phyloP scores from a whole-genome alignment of 2,888 invertebrate species.

The Rhogogaster chlorosoma region DNA sequence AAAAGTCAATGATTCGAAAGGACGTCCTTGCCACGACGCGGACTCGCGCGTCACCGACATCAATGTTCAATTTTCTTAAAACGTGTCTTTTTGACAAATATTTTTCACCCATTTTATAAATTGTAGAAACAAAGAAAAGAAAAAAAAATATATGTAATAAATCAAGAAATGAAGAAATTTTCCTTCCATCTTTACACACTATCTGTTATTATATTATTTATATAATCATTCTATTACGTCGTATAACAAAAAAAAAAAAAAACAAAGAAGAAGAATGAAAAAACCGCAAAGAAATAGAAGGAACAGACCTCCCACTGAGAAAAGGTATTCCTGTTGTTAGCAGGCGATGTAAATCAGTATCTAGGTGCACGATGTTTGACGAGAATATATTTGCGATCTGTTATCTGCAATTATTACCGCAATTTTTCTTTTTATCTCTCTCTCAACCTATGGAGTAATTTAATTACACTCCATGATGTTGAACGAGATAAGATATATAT shows the following conservation, averaged over 20 bases:
- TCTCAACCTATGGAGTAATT: neutral
- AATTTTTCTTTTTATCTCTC: neutral
- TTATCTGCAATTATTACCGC: neutral
- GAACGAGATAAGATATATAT: neutral
- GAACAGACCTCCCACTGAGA: too few relatives aligned
- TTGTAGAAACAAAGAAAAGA: neutral
- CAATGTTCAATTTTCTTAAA: neutral
- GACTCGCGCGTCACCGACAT: neutral
- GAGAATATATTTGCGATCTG: neutral
- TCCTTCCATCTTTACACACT: too few relatives aligned
- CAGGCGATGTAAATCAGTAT: neutral
- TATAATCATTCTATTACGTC: too few relatives aligned
- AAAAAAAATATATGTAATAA: neutral
- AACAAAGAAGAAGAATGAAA: too few relatives aligned
- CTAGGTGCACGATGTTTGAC: neutral
- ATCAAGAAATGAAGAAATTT: too few relatives aligned
- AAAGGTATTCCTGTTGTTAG: too few relatives aligned
- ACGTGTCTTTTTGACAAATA: neutral
- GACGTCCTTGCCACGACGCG: constrained; percentile 14
- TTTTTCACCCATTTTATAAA: neutral
- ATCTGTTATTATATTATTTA: too few relatives aligned
- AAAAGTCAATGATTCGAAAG: constrained; percentile 45
- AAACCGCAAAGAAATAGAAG: too few relatives aligned
- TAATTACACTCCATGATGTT: neutral
- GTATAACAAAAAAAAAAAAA: too few relatives aligned